Base-by-base conservation (phyloP, 2,888 invertebrate genomes). In the Epistrophe grossulariae region DNA sequence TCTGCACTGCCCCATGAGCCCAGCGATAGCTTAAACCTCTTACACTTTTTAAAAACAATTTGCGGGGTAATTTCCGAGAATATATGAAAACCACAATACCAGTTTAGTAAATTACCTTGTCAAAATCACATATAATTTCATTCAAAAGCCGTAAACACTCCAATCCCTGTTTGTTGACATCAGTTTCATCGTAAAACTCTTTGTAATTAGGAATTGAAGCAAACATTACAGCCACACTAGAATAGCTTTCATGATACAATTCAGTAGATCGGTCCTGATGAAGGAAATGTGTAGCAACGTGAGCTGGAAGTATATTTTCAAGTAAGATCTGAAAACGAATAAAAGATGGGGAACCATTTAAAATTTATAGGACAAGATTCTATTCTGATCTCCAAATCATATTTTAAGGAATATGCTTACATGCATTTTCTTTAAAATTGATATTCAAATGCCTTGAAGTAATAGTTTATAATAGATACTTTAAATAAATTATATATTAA, bases 181-280 rank as follows among this genome's bases (percentile, higher is more conserved):
- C 98, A n/a, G 97, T 98, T 92, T 98, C 98, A 90, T 98, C 98
- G 91, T 98, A 99, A 92, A 99, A 99, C 93, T 99, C 98, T 91
- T 98, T 98, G 93, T 99, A 99, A 93, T 99, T 99, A 7, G 99
- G 99, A 90, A 99, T 99, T 1, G 98, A 98, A 0, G 99, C 99
- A 92, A 99, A 99, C 99, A 99, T 99, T 9, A 99, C 99, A 0
- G 98, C 98, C 79, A 99, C 98, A 90, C 97, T 96, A 17, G 96
- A 96, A 92, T 99, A 99, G 55, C 97, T 95, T 92, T 99, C 98
- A 92, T 99, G 98, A 93, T 99, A 99, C 1, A 99, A 93, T 88
- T 98, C 98, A 94, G 98, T 95, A 90, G 95, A 93, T 35, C 92
- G 91, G 68, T 93, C 92, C 85, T 93, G 91, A 0, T 96, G 95